Conservation (phyloP, 2,113 vertebrate genomes). For the Sinosuthora webbiana region DNA sequence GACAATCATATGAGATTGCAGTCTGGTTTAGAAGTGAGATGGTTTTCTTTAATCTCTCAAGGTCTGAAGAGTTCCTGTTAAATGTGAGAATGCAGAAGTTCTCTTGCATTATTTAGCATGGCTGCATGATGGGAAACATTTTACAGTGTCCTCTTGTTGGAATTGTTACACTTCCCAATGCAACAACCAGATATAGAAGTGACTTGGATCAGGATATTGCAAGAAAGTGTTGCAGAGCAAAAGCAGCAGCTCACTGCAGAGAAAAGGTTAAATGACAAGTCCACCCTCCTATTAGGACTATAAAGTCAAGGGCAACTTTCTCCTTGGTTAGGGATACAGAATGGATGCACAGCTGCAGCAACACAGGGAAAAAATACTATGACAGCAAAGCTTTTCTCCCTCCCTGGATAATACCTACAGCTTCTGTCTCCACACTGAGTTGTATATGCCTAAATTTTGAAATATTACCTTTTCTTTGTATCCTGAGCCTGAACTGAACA, state of each 20-base stretch:
- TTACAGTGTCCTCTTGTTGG: not conserved
- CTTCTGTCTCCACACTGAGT: not conserved
- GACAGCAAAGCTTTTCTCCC: not conserved
- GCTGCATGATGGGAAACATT: not conserved
- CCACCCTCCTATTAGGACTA: not conserved
- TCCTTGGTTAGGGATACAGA: not conserved
- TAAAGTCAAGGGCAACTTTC: not conserved
- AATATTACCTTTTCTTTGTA: not conserved
- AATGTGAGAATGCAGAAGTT: not conserved
- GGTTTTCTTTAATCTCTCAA: not conserved
- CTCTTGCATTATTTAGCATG: not conserved
- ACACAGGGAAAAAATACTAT: not conserved
- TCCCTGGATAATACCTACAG: not conserved
- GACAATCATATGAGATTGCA: not conserved
- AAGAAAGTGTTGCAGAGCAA: not conserved
- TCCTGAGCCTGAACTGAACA: not conserved
- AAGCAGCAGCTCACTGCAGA: not conserved
- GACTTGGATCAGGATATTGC: not conserved
- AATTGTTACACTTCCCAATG: not conserved
- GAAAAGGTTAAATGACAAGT: not conserved
- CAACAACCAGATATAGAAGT: not conserved
- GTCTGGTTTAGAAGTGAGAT: not conserved
- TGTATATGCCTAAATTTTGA: not conserved
- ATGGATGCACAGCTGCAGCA: not conserved
- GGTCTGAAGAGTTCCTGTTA: not conserved